phyloP scores from a whole-genome alignment of 1,140 invertebrate species.

The Meteorus sp. region DNA sequence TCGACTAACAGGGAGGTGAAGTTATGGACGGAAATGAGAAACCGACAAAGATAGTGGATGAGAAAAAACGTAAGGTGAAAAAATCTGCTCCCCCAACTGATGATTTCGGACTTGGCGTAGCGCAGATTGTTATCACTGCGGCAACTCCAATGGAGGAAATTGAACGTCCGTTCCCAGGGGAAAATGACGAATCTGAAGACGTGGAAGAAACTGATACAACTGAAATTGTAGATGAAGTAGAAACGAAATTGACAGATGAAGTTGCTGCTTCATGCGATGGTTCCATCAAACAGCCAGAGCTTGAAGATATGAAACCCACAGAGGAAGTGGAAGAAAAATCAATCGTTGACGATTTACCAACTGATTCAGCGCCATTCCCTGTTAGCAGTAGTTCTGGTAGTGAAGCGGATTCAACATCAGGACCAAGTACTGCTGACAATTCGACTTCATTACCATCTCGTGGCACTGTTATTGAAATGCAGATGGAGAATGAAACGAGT shows the following conservation, averaged over 20 bases:
- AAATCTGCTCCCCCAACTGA: constrained; percentile 35
- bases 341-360: constrained; percentile 52
- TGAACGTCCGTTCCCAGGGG: constrained; percentile 67
- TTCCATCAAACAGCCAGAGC: constrained; percentile 39
- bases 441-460: constrained; percentile 57
- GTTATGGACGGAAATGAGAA: constrained; percentile 35
- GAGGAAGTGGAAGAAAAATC: constrained; percentile 47
- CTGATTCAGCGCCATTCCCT: constrained; percentile 61
- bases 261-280: too few species aligned
- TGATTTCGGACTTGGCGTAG: constrained; percentile 70
- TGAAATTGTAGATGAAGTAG: constrained; percentile 38
- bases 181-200: constrained; percentile 30
- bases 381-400: constrained; percentile 65
- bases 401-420: constrained; percentile 63
- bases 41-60: constrained; percentile 24
- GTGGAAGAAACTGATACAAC: constrained; percentile 30
- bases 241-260: constrained; percentile 49
- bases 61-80: constrained; percentile 36
- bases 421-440: constrained; percentile 66
- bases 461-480: constrained; percentile 41
- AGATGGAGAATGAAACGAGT: constrained; percentile 35
- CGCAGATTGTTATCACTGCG: constrained; percentile 85
- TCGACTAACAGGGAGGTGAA: constrained; percentile 7
- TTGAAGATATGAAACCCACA: too few species aligned
- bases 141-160: constrained; percentile 86